These are phyloP conservation scores for Myripristis murdjan DNA, from an alignment of 2,797 vertebrate genomes.

Conservation along the genomic window DNA sequence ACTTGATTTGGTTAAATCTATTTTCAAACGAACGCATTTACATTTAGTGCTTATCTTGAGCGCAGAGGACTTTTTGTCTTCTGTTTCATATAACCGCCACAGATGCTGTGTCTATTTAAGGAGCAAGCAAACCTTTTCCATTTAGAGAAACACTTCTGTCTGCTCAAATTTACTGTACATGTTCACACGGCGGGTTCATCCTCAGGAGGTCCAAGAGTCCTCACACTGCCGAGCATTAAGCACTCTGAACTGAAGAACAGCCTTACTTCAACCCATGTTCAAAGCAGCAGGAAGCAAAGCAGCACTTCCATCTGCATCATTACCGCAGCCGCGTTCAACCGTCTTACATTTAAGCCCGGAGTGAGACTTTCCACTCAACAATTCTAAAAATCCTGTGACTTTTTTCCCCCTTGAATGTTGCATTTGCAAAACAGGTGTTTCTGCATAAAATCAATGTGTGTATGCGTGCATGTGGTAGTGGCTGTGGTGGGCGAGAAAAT, in stretches of 20 bases:
- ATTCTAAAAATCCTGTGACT: neutral
- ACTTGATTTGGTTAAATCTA: conserved; percentile 41
- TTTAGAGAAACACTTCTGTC: conserved; percentile 68
- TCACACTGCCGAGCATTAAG: conserved; percentile 22
- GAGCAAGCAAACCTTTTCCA: conserved; percentile 76
- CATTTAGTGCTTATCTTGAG: conserved; percentile 62
- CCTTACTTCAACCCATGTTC: conserved; percentile 40
- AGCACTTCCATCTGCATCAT: conserved; percentile 45
- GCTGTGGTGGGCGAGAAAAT: neutral
- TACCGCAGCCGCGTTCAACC: conserved; percentile 39
- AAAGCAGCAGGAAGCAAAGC: conserved; percentile 41
- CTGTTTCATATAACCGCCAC: conserved; percentile 34
- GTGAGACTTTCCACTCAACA: neutral
- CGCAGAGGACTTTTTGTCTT: conserved; percentile 36
- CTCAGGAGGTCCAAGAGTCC: conserved; percentile 17
- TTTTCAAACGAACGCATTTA: conserved; percentile 73
- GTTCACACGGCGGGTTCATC: conserved; percentile 46
- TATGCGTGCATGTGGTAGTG: conserved; percentile 5
- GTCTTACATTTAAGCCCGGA: conserved; percentile 6
- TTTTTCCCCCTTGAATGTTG: neutral
- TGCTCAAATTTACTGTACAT: conserved; percentile 73
- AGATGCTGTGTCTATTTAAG: conserved; percentile 60
- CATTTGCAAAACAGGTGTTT: too few species aligned
- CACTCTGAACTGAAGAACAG: conserved; percentile 27
- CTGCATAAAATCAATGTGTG: neutral